Base-by-base conservation (phyloP, 2,113 vertebrate genomes). In the Eira barbara region DNA sequence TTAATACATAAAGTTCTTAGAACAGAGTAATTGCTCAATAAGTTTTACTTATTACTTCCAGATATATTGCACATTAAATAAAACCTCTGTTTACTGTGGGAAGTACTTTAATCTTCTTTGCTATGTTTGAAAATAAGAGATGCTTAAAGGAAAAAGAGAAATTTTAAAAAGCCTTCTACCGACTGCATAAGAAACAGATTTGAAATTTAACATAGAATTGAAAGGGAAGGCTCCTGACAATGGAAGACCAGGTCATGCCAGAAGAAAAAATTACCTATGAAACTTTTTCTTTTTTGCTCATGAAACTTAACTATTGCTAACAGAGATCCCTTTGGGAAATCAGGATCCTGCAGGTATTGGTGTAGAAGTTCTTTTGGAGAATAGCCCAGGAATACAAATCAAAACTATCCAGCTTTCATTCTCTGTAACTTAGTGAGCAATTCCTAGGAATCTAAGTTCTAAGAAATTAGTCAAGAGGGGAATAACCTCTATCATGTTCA, bases 121-220 rank as follows among this genome's bases (percentile, higher is more conserved):
- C 45, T 93, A 12, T 80, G 29, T 81, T 95, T 93, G 27, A 69
- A 97, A 97, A 25, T 39, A 96, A 84, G 65, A 93, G n/a, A 49
- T 95, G 27, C n/a, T 86, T 78, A 42, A 79, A 92, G 14, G 86
- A 36, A 52, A 71, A 61, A 17, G 11, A 65, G 80, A 55, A 18
- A 47, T 69, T 65, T 29, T 0, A 55, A 55, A 52, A 55, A 55
- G 52, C 49, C 49, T 52, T 85, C 10, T 90, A 65, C 21, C 88
- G 94, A 7, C 23, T 93, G 21, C 34, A 39, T 25, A 94, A 94
- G 52, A 97, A 82, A 94, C 7, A 42, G 18, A 36, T 92, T 91
- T 87, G 80, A 92, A 93, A 94, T 45, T 21, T 91, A 39, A 92
- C 18, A 95, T 78, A 76, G 34, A 95, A 87, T 78, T 96, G 80